Percentiles rank a stretch among this genome's conserved stretches.
Evolutionary conservation across 1,140 invertebrate genomes (phyloP).

Genomic region (Dinoponera quadriceps): DNA sequence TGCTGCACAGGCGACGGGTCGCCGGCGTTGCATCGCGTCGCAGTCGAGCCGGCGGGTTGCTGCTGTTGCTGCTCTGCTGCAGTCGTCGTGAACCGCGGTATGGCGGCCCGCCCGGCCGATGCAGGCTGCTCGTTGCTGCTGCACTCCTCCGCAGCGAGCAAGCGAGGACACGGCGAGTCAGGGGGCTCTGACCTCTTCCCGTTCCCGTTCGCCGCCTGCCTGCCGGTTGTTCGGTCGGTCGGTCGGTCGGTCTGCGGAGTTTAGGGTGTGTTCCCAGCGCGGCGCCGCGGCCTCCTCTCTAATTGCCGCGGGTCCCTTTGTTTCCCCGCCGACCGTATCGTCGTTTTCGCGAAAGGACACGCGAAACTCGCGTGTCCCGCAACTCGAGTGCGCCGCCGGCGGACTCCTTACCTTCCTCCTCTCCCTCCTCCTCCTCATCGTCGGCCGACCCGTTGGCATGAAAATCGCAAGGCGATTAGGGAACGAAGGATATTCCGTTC

Average conservation of each 20-base stretch:
- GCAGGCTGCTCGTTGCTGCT: constrained; percentile 44
- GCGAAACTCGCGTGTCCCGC: neutral
- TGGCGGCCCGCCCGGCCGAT: constrained; percentile 46
- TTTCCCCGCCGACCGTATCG: neutral
- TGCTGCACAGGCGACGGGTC: constrained; percentile 53
- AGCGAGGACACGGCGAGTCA: constrained; percentile 68
- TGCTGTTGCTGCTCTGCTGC: constrained; percentile 49
- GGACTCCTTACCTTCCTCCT: too few relatives aligned
- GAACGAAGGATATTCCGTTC: too few relatives aligned
- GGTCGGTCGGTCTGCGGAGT: constrained; percentile 61
- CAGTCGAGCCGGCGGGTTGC: constrained; percentile 55
- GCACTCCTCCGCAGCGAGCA: constrained; percentile 51
- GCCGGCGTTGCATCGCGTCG: constrained; percentile 61
- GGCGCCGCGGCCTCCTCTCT: constrained; percentile 58
- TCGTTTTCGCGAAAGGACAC: neutral
- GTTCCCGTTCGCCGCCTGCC: constrained; percentile 55
- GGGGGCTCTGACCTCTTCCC: constrained; percentile 78
- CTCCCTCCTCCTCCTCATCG: too few relatives aligned
- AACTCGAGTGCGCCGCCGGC: neutral
- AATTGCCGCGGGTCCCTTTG: constrained; percentile 64
- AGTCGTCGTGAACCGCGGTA: constrained; percentile 66
- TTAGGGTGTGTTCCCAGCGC: constrained; percentile 64
- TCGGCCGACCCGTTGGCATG: too few relatives aligned
- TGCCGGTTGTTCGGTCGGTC: constrained; percentile 8
- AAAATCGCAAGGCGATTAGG: too few relatives aligned